These are phyloP conservation scores for Eurosta solidaginis DNA, from an alignment of 1,140 invertebrate species.

Conservation along the genomic window DNA sequence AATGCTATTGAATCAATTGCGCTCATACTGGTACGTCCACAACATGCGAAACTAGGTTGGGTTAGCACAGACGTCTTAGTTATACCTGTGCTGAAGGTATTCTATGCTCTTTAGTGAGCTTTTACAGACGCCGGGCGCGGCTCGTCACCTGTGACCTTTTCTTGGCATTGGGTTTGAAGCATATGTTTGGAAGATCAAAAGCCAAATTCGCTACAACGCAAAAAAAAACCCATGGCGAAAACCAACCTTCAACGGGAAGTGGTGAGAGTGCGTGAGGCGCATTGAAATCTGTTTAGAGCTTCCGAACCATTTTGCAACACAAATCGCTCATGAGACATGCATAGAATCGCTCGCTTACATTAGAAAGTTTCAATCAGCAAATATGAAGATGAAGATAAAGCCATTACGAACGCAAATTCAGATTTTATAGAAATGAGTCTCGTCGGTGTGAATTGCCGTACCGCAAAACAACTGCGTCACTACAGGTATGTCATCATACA, in stretches of 20 bases:
- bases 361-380: slow-evolving; percentile 69
- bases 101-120: slow-evolving; percentile 85
- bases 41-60: slow-evolving; percentile 56
- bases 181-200: slow-evolving; percentile 65
- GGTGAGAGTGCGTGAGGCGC: slow-evolving; percentile 59
- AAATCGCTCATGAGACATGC: slow-evolving; percentile 68
- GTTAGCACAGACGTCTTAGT: slow-evolving; percentile 62
- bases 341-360: slow-evolving; percentile 71
- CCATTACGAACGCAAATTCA: background rate
- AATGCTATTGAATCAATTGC: slow-evolving; percentile 90
- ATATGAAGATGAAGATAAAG: background rate
- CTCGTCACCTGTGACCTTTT: slow-evolving; percentile 78
- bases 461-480: slow-evolving; percentile 76
- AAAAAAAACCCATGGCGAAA: slow-evolving; percentile 41
- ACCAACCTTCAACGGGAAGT: slow-evolving; percentile 38
- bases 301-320: slow-evolving; percentile 68
- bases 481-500: slow-evolving; percentile 79
- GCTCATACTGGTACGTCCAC: slow-evolving; percentile 72
- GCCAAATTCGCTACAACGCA: slow-evolving; percentile 52
- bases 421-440: slow-evolving; percentile 59
- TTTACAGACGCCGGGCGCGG: slow-evolving; percentile 71
- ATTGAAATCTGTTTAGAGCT: slow-evolving; percentile 74
- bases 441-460: slow-evolving; percentile 70
- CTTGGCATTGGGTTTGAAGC: slow-evolving; percentile 72
- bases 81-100: slow-evolving; percentile 80